Percentiles rank a stretch among this genome's conserved stretches.
These are phyloP conservation scores for Corythucha ciliata DNA, from an alignment of 2,888 invertebrate genomes.

Conservation along the genomic window DNA sequence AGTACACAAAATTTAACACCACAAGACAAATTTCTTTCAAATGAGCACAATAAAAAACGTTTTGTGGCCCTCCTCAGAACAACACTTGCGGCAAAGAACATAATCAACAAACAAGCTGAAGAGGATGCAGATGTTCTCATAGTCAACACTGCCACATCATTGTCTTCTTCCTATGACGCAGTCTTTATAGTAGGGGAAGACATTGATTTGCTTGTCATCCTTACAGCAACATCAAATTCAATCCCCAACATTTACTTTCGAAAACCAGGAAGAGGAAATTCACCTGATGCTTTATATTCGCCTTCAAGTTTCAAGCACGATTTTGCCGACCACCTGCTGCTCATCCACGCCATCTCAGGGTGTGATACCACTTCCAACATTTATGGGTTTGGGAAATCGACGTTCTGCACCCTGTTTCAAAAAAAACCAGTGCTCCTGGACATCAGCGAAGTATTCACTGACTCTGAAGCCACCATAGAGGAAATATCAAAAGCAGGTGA, in stretches of 20 bases:
- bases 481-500: constrained; percentile 21
- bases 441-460: constrained; percentile 4
- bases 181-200: constrained; percentile 20
- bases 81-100: constrained; percentile 15
- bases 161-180: constrained; percentile 16
- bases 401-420: constrained; percentile 15
- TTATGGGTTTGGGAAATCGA: constrained; percentile 20
- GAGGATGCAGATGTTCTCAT: constrained; percentile 24
- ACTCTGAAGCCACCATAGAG: constrained; percentile 16
- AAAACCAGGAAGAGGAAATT: constrained; percentile 7
- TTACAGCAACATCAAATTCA: constrained; percentile 18
- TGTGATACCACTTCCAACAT: too few species aligned
- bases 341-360: constrained; percentile 12
- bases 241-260: neutral
- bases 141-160: constrained; percentile 18
- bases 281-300: constrained; percentile 3
- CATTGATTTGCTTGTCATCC: constrained; percentile 20
- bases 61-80: constrained; percentile 14
- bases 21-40: constrained; percentile 22
- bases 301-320: neutral
- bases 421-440: constrained; percentile 17
- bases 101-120: constrained; percentile 14
- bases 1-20: constrained; percentile 13
- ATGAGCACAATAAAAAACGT: constrained; percentile 20
- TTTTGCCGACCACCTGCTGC: constrained; percentile 6